Conservation (phyloP, 2,888 invertebrate species). For the Notodonta dromedarius region DNA sequence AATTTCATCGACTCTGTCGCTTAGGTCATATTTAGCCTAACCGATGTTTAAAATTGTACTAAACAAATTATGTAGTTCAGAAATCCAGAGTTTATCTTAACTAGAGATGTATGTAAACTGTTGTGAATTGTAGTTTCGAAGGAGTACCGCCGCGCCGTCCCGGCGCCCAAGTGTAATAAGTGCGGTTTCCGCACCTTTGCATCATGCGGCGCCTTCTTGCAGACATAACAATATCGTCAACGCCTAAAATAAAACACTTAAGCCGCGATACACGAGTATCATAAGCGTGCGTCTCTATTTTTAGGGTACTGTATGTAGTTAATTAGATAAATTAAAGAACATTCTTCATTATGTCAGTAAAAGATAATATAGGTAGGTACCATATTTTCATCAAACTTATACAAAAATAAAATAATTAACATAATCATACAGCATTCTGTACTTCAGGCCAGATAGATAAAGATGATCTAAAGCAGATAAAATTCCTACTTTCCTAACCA, state of each 20-base stretch:
- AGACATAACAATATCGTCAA: conserved; percentile 69
- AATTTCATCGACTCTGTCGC: too few relatives aligned
- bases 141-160: conserved; percentile 26
- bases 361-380: too few relatives aligned
- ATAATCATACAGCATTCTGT: too few relatives aligned
- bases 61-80: too few relatives aligned
- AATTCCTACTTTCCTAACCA: too few relatives aligned
- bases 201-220: conserved; percentile 52
- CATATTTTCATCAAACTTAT: too few relatives aligned
- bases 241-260: conserved; percentile 74
- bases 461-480: not conserved
- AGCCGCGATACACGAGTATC: conserved; percentile 59
- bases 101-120: not conserved
- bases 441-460: too few relatives aligned
- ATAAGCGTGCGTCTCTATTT: conserved; percentile 34
- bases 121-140: not conserved
- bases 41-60: too few relatives aligned
- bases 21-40: too few relatives aligned
- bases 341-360: too few relatives aligned
- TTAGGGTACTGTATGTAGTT: conserved; percentile 20
- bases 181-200: conserved; percentile 53
- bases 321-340: not conserved
- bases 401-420: too few relatives aligned
- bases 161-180: conserved; percentile 4
- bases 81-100: too few relatives aligned